Evolutionary conservation across 1,140 invertebrate species (phyloP).

Genomic region (Elysia chlorotica): DNA sequence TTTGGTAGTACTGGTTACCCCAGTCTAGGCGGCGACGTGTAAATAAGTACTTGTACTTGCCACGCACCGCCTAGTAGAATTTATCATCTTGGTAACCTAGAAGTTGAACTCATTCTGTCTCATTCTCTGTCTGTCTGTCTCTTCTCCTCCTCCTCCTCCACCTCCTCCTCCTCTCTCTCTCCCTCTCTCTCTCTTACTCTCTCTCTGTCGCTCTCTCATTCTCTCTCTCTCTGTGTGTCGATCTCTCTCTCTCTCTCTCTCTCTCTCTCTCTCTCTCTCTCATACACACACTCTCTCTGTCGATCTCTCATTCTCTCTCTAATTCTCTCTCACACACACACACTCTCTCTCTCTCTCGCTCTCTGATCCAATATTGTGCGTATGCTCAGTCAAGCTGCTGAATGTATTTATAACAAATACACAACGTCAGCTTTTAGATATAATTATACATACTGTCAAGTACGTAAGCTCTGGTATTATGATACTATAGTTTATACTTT

Average conservation of each 20-base stretch:
- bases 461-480: too few relatives aligned
- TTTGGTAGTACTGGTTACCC: not conserved
- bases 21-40: not conserved
- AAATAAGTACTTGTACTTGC: not conserved
- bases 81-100: not conserved
- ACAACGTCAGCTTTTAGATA: too few relatives aligned
- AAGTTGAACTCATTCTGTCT: not conserved
- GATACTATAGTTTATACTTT: too few relatives aligned
- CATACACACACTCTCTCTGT: too few relatives aligned
- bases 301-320: too few relatives aligned
- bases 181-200: not conserved
- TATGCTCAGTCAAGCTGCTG: too few relatives aligned
- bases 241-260: constrained; percentile 1
- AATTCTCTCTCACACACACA: too few relatives aligned
- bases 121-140: not conserved
- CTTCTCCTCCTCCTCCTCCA: not conserved
- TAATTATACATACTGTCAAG: too few relatives aligned
- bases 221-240: constrained; percentile 2
- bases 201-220: not conserved
- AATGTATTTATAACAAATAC: too few relatives aligned
- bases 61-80: not conserved
- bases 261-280: not conserved
- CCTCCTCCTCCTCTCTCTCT: not conserved
- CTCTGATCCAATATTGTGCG: too few relatives aligned
- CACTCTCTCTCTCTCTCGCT: too few relatives aligned